Conservation (phyloP, 2,113 vertebrate species). For the Notothenia coriiceps region DNA sequence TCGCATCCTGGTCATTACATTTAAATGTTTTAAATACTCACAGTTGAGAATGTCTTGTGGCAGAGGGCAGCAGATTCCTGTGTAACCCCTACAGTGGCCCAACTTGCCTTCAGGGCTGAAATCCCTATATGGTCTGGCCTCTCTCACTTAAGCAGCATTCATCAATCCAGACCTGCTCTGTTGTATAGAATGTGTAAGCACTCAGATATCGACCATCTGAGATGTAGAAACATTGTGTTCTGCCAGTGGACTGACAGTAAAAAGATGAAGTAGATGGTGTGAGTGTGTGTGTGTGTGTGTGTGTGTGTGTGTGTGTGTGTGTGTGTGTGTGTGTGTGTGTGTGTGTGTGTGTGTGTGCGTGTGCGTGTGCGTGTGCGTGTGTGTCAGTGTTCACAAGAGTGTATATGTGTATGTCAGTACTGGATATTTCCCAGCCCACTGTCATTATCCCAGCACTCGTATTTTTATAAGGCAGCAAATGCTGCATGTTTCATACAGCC, state of each 20-base stretch:
- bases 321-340: slow-evolving; percentile 9
- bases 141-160: slow-evolving; percentile 36
- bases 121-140: slow-evolving; percentile 13
- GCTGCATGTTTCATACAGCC: slow-evolving; percentile 43
- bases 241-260: slow-evolving; percentile 38
- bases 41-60: background rate
- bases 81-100: slow-evolving; percentile 36
- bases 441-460: slow-evolving; percentile 31
- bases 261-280: slow-evolving; percentile 50
- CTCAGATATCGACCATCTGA: slow-evolving; percentile 51
- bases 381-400: background rate
- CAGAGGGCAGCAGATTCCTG: slow-evolving; percentile 43
- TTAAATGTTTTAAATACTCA: slow-evolving; percentile 5
- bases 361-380: slow-evolving; percentile 20
- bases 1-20: slow-evolving; percentile 24
- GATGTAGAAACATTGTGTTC: slow-evolving; percentile 51
- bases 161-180: slow-evolving; percentile 49
- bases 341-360: slow-evolving; percentile 12
- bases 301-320: slow-evolving; percentile 20
- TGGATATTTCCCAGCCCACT: slow-evolving; percentile 38
- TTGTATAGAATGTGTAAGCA: slow-evolving; percentile 62
- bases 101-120: slow-evolving; percentile 28
- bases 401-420: slow-evolving; percentile 14
- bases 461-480: slow-evolving; percentile 45
- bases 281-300: slow-evolving; percentile 1